phyloP scores from a whole-genome alignment of 2,888 invertebrate species.

The Argyresthia goedartella region DNA sequence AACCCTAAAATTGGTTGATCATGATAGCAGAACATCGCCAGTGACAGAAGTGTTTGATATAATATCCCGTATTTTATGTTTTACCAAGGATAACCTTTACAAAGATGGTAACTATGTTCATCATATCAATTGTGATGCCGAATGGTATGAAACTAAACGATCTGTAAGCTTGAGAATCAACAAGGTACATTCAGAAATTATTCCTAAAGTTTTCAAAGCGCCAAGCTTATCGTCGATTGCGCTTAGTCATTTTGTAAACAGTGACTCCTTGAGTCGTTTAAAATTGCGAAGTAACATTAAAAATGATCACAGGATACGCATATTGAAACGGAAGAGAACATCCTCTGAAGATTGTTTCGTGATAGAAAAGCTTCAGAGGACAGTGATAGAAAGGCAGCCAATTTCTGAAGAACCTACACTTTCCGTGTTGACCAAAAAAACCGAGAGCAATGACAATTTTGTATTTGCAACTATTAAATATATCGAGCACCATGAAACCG shows the following conservation, averaged over 20 bases:
- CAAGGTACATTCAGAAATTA: conserved; percentile 6
- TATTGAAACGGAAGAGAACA: not conserved
- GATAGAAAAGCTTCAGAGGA: not conserved
- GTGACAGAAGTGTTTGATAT: conserved; percentile 33
- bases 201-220: not conserved
- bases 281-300: not conserved
- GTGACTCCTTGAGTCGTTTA: not conserved
- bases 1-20: not conserved
- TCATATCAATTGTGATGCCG: conserved; percentile 13
- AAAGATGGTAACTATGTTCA: not conserved
- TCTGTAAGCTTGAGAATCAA: conserved; percentile 6
- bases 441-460: no score
- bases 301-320: not conserved
- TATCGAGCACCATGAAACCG: no score
- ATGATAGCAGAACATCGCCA: conserved; percentile 26
- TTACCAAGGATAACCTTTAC: no score
- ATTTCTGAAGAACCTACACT: no score
- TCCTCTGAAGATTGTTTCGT: not conserved
- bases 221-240: conserved; percentile 11
- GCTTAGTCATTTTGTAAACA: conserved; percentile 15
- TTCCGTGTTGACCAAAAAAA: no score
- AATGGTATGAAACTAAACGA: conserved; percentile 18
- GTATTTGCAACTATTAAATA: no score
- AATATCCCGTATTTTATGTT: conserved; percentile 14
- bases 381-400: not conserved